Evolutionary conservation across 1,140 invertebrate genomes (phyloP).

Genomic region (Geopemphigus sp.): DNA sequence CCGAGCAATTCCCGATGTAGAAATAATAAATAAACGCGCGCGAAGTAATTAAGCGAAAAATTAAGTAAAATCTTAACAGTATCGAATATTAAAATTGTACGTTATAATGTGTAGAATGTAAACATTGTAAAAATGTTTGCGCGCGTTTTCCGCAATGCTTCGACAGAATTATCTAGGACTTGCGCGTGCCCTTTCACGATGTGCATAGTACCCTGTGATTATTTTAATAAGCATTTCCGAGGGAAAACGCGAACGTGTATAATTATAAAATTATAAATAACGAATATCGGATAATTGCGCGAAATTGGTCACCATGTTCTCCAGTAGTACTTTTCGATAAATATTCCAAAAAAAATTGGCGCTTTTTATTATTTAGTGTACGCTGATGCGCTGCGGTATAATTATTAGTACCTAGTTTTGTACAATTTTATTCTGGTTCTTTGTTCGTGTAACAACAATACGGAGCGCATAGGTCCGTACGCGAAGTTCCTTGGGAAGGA

Average conservation of each 20-base stretch:
- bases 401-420: too few species aligned
- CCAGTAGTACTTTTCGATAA: background rate
- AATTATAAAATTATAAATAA: slow-evolving; percentile 8
- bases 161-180: background rate
- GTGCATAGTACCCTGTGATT: background rate
- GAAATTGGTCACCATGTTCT: background rate
- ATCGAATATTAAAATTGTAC: background rate
- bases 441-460: too few species aligned
- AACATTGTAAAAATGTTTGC: too few species aligned
- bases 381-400: too few species aligned
- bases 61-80: too few species aligned
- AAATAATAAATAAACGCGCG: too few species aligned
- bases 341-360: background rate
- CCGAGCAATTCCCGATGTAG: too few species aligned
- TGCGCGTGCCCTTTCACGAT: background rate
- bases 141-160: background rate
- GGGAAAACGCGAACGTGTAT: too few species aligned
- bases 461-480: too few species aligned
- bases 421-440: too few species aligned
- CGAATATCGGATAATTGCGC: background rate
- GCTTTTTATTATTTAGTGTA: background rate
- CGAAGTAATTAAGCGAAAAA: too few species aligned
- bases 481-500: too few species aligned
- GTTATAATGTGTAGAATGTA: background rate
- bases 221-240: slow-evolving; percentile 17